These are phyloP conservation scores for Gortyna flavago DNA, from an alignment of 2,888 invertebrate genomes.

Conservation along the genomic window DNA sequence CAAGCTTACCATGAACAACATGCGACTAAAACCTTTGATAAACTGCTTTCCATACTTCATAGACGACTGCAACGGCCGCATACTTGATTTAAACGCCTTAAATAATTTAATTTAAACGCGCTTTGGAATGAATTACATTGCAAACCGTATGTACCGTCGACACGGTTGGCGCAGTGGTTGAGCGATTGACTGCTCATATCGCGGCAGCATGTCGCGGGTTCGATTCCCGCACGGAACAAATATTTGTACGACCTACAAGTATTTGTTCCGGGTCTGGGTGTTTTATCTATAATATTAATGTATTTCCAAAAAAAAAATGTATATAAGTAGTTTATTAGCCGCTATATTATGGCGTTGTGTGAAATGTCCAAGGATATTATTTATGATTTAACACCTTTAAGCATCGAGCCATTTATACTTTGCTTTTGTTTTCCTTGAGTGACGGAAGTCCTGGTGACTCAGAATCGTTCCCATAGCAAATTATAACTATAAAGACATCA, in stretches of 20 bases:
- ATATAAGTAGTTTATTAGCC: too few species aligned
- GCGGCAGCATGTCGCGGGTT: too few species aligned
- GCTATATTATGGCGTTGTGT: too few species aligned
- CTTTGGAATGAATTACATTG: conserved; percentile 69
- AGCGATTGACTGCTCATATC: too few species aligned
- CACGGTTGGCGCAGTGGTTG: too few species aligned
- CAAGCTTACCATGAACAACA: conserved; percentile 26
- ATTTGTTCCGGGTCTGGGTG: too few species aligned
- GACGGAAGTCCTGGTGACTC: conserved; percentile 59
- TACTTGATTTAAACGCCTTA: conserved; percentile 71
- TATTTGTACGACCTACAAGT: too few species aligned
- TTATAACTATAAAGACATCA: conserved; percentile 42
- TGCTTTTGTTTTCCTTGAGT: conserved; percentile 66
- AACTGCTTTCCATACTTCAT: conserved; percentile 53
- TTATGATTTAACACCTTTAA: conserved; percentile 76
- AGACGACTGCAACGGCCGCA: conserved; percentile 54
- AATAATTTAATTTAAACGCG: conserved; percentile 75
- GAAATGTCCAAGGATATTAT: too few species aligned
- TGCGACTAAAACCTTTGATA: conserved; percentile 41
- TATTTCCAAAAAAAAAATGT: too few species aligned
- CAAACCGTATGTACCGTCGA: too few species aligned
- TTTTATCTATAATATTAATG: too few species aligned
- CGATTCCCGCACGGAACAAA: too few species aligned
- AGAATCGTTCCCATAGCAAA: conserved; percentile 34
- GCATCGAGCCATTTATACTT: conserved; percentile 67